phyloP scores from a whole-genome alignment of 2,113 vertebrate genomes.

The Toxotes chatareus region DNA sequence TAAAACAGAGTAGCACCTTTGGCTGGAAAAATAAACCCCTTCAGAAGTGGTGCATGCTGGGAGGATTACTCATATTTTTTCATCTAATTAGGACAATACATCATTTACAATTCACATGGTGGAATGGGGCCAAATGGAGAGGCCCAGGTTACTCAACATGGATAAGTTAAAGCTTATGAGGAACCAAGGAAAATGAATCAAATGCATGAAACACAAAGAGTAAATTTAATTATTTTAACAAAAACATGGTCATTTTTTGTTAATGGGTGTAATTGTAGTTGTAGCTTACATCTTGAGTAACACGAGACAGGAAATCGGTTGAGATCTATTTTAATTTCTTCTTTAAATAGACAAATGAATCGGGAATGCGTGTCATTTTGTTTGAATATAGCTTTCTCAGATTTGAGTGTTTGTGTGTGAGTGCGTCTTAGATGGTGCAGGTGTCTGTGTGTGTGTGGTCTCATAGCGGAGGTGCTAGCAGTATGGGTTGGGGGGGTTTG shows the following conservation, averaged over 20 bases:
- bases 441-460: constrained; percentile 84
- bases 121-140: constrained; percentile 60
- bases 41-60: constrained; percentile 82
- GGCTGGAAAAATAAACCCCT: constrained; percentile 85
- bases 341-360: constrained; percentile 50
- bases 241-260: constrained; percentile 32
- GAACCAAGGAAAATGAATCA: constrained; percentile 61
- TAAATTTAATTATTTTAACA: constrained; percentile 55
- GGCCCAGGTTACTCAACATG: constrained; percentile 66
- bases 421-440: constrained; percentile 59
- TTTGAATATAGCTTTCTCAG: constrained; percentile 32
- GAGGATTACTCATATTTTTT: constrained; percentile 86
- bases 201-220: constrained; percentile 55
- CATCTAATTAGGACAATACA: constrained; percentile 87
- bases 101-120: constrained; percentile 80
- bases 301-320: constrained; percentile 44
- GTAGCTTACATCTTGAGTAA: constrained; percentile 41
- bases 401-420: constrained; percentile 32
- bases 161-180: constrained; percentile 45
- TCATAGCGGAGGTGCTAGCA: constrained; percentile 52
- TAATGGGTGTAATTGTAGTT: constrained; percentile 47
- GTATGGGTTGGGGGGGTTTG: constrained; percentile 28
- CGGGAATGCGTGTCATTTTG: constrained; percentile 31
- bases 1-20: constrained; percentile 83
- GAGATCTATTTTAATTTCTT: constrained; percentile 37